Evolutionary conservation across 2,113 vertebrate genomes (phyloP), one percentile per base, ranked within the genome.

Genomic region (Camelus dromedarius): DNA sequence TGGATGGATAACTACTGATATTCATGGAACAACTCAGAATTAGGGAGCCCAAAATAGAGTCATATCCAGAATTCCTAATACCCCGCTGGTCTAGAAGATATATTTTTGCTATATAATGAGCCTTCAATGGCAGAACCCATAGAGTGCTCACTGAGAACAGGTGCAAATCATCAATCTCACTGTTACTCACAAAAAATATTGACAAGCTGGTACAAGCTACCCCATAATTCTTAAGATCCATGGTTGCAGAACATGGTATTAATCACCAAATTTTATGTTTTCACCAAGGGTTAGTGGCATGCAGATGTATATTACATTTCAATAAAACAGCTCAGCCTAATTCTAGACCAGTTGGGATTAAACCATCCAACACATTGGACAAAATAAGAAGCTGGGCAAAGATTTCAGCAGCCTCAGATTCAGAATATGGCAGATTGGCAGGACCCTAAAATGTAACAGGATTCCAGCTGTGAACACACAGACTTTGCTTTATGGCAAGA

Each of bases 131-230:
- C 64, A 92, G 72, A 73, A 50, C 50, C 56, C 66, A 58, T n/a
- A 58, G 84, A 58, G 56, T 69, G 1, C 32, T 79, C 70, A 84
- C 48, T 54, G 38, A 96, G 66, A 81, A 89, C 64, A 89, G 77
- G 30, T 95, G 48, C 72, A 96, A 89, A 80, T 80, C 20, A 95
- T 89, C 38, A 95, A 66, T 84, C 80, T 93, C 66, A 58, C 4
- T 12, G 54, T 93, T 85, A 35, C 32, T 30, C 70, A 88, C 73
- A 79, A 89, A 81, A 56, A 52, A 60, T 15, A 50, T 26, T 32
- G 38, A 93, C 75, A 85, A 89, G 42, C 18, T 73, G 32, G 3
- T 93, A 50, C 64, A 92, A 85, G 85, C 10, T 5, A 60, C 32
- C 26, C 30, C 8, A 12, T 42, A 32, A 46, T 89, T 84, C 38